These are phyloP conservation scores for Zaprionus lineosus DNA, from an alignment of 2,888 invertebrate species.

Conservation along the genomic window DNA sequence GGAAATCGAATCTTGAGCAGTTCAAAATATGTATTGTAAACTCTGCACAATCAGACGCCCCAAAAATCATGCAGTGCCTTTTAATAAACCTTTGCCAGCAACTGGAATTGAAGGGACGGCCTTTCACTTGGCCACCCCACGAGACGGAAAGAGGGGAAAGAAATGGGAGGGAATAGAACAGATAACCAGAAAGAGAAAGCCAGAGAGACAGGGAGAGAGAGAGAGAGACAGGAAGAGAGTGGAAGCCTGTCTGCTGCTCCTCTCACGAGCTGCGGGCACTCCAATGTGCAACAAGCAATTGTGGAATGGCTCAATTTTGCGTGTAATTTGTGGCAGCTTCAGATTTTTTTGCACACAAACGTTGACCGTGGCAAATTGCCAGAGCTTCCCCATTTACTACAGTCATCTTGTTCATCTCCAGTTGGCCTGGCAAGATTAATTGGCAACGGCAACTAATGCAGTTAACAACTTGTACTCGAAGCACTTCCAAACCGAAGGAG, in stretches of 20 bases:
- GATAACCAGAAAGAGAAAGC: too few species aligned
- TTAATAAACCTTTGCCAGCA: slow-evolving; percentile 24
- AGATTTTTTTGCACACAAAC: slow-evolving; percentile 22
- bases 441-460: slow-evolving; percentile 41
- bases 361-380: slow-evolving; percentile 55
- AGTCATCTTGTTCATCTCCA: background rate
- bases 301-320: slow-evolving; percentile 57
- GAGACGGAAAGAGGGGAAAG: too few species aligned
- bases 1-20: slow-evolving; percentile 75
- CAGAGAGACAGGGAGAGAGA: too few species aligned
- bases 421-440: slow-evolving; percentile 40
- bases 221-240: too few species aligned
- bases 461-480: slow-evolving; percentile 22
- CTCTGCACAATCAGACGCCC: slow-evolving; percentile 29
- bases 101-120: too few species aligned
- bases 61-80: slow-evolving; percentile 32
- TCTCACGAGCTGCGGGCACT: slow-evolving; percentile 60
- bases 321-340: slow-evolving; percentile 54
- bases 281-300: slow-evolving; percentile 61
- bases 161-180: background rate
- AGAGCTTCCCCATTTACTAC: slow-evolving; percentile 11
- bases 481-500: background rate
- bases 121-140: too few species aligned
- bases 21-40: slow-evolving; percentile 48
- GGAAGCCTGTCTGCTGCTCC: too few species aligned